Percentiles rank a stretch among this genome's conserved stretches.
Conservation (phyloP, 2,113 vertebrate species). For the Ranitomeya variabilis region DNA sequence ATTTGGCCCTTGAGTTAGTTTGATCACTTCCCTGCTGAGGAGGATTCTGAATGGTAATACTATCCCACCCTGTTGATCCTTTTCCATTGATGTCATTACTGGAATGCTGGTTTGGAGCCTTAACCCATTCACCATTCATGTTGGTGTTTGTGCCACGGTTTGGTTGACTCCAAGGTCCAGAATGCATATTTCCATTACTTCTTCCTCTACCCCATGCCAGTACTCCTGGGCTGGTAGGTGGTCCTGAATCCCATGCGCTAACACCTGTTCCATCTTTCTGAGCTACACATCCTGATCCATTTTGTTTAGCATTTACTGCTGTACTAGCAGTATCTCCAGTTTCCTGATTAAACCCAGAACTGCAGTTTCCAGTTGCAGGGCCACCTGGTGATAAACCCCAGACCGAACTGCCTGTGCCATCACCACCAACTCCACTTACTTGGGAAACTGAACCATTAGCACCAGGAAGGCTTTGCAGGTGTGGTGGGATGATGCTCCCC, state of each 20-base stretch:
- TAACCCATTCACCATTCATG: slow-evolving; percentile 80
- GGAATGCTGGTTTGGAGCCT: slow-evolving; percentile 81
- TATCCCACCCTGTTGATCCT: slow-evolving; percentile 83
- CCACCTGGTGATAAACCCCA: slow-evolving; percentile 79
- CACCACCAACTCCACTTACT: slow-evolving; percentile 73
- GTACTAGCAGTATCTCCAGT: slow-evolving; percentile 87
- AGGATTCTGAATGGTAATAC: slow-evolving; percentile 69
- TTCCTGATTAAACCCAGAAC: slow-evolving; percentile 86
- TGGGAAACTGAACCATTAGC: slow-evolving; percentile 80
- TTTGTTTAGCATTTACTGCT: slow-evolving; percentile 81
- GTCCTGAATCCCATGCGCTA: slow-evolving; percentile 84
- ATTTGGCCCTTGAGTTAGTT: slow-evolving; percentile 85
- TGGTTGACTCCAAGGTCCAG: slow-evolving; percentile 85
- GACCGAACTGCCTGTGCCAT: slow-evolving; percentile 75
- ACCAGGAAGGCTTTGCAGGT: slow-evolving; percentile 87
- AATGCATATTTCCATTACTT: slow-evolving; percentile 74
- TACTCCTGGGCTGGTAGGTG: slow-evolving; percentile 79
- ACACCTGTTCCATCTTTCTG: slow-evolving; percentile 77
- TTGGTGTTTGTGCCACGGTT: slow-evolving; percentile 71
- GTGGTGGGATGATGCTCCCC: slow-evolving; percentile 88
- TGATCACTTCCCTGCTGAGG: slow-evolving; percentile 74
- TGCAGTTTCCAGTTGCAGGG: slow-evolving; percentile 75
- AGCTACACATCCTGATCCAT: slow-evolving; percentile 75
- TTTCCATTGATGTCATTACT: slow-evolving; percentile 76
- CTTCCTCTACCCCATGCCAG: slow-evolving; percentile 83